phyloP scores from a whole-genome alignment of 1,140 invertebrate species.

The Myzus persicae region DNA sequence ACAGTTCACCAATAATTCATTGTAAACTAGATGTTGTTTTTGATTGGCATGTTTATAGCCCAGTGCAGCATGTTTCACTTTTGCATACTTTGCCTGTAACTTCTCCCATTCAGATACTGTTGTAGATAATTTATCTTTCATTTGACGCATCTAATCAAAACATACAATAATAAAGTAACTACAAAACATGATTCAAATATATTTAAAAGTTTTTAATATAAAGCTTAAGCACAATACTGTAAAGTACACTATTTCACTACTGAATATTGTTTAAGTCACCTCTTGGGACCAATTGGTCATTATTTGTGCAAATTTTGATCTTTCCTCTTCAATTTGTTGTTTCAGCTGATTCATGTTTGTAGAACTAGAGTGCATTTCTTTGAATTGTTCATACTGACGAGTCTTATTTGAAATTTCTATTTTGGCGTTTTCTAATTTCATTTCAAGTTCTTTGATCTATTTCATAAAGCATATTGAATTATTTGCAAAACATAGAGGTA shows the following conservation, averaged over 20 bases:
- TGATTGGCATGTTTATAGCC: constrained; percentile 40
- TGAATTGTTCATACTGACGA: background rate
- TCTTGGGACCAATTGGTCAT: constrained; percentile 54
- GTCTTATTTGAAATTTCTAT: background rate
- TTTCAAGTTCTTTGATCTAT: constrained; percentile 43
- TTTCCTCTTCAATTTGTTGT: constrained; percentile 53
- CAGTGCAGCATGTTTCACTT: constrained; percentile 47
- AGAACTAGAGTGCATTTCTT: background rate
- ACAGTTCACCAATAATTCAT: constrained; percentile 18
- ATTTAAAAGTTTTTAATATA: background rate
- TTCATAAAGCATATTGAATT: background rate
- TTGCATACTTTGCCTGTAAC: background rate
- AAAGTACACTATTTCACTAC: background rate
- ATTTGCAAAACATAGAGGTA: background rate
- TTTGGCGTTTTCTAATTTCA: constrained; percentile 37
- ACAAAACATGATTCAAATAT: background rate
- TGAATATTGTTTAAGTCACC: background rate
- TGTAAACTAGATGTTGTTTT: constrained; percentile 43
- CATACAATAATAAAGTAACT: background rate
- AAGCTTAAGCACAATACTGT: background rate
- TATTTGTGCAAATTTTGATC: constrained; percentile 49
- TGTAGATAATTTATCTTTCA: constrained; percentile 45
- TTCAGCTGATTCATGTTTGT: background rate
- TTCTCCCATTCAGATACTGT: constrained; percentile 17
- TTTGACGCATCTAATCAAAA: constrained; percentile 38